phyloP scores from a whole-genome alignment of 2,797 vertebrate genomes.

The Strix occidentalis region DNA sequence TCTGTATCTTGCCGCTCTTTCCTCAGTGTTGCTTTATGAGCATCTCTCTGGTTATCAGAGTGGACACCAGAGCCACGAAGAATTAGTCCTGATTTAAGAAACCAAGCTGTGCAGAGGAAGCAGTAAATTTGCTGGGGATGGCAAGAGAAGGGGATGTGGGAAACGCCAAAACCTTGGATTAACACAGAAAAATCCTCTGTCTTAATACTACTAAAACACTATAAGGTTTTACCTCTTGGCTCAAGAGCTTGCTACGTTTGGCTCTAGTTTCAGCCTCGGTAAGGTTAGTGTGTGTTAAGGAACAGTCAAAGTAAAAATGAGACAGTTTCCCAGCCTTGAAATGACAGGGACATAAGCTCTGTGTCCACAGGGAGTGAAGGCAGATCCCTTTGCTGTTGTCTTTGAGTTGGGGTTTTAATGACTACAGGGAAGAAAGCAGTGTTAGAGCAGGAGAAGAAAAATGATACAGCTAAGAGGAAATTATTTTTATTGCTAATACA shows the following conservation, averaged over 20 bases:
- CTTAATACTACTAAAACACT: neutral
- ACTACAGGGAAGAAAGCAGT: neutral
- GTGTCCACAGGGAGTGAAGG: conserved; percentile 18
- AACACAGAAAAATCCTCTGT: neutral
- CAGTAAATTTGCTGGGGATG: neutral
- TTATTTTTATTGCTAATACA: conserved; percentile 64
- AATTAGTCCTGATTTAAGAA: neutral
- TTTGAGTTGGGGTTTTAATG: conserved; percentile 6
- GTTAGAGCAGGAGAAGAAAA: conserved; percentile 23
- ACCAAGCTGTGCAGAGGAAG: neutral
- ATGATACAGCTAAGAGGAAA: conserved; percentile 20
- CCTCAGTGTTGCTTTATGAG: neutral
- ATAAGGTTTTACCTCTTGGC: neutral
- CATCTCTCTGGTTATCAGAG: neutral
- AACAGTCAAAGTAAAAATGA: neutral
- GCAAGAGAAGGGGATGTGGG: neutral
- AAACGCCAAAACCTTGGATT: neutral
- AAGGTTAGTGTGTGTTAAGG: neutral
- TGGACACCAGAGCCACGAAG: neutral
- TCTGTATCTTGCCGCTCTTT: neutral
- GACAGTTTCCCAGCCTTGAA: conserved; percentile 34
- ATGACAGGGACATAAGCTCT: conserved; percentile 19
- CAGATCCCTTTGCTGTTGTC: conserved; percentile 29
- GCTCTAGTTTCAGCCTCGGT: neutral
- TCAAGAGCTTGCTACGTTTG: neutral